These are phyloP conservation scores for Oostethus manadensis DNA, from an alignment of 2,113 vertebrate genomes.

Conservation along the genomic window DNA sequence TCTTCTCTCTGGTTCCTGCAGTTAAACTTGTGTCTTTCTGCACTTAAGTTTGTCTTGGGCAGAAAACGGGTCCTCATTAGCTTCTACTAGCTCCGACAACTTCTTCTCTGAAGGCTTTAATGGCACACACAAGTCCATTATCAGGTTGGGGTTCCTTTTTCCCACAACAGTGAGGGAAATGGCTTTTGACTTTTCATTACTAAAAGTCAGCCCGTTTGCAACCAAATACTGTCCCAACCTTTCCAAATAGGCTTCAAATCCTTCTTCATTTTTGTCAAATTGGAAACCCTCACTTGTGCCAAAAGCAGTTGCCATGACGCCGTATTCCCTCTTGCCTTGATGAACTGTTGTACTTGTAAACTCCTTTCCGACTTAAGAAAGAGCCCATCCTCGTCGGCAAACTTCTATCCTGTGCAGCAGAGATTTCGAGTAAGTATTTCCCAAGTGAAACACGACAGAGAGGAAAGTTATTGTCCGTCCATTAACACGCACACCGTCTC, in stretches of 20 bases:
- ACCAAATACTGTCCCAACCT: not conserved
- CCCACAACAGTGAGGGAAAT: not conserved
- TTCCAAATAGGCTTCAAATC: constrained; percentile 4
- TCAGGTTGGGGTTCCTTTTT: not conserved
- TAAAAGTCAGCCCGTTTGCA: not conserved
- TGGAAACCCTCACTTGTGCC: not conserved
- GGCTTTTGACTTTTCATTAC: not conserved
- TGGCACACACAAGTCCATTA: not conserved
- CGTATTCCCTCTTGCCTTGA: too few species aligned
- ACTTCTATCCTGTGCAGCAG: too few species aligned
- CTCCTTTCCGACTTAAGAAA: too few species aligned
- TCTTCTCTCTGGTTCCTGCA: constrained; percentile 7
- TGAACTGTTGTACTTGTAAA: too few species aligned
- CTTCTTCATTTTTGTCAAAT: constrained; percentile 1
- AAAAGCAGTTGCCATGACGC: not conserved
- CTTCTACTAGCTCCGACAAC: constrained; percentile 3
- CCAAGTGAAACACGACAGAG: too few species aligned
- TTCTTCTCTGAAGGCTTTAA: not conserved
- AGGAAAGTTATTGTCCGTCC: too few species aligned
- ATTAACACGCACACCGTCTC: too few species aligned
- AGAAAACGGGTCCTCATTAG: not conserved
- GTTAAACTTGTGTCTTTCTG: constrained; percentile 15
- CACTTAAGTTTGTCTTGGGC: constrained; percentile 4
- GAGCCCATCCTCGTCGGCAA: too few species aligned
- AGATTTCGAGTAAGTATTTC: too few species aligned